phyloP scores from a whole-genome alignment of 2,797 vertebrate genomes.

The Phoeniculus purpureus region DNA sequence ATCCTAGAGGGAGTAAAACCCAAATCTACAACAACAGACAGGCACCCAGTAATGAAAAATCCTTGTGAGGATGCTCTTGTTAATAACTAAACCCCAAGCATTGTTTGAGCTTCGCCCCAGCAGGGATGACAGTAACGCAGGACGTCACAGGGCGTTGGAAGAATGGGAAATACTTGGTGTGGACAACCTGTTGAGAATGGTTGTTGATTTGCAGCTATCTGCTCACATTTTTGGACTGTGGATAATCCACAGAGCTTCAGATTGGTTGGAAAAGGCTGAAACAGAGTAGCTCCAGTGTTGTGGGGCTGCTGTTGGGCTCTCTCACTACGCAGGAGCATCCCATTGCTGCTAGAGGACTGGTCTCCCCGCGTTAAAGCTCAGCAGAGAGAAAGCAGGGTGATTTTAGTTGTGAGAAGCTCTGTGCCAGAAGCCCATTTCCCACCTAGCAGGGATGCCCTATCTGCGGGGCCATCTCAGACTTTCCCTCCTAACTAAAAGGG shows the following conservation, averaged over 20 bases:
- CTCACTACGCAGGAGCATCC: not conserved
- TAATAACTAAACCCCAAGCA: constrained; percentile 11
- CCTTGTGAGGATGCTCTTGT: constrained; percentile 42
- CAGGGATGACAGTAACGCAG: not conserved
- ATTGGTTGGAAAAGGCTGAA: not conserved
- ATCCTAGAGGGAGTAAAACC: constrained; percentile 58
- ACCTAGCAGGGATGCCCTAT: constrained; percentile 15
- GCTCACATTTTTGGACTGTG: not conserved
- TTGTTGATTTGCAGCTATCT: not conserved
- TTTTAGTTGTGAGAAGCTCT: not conserved
- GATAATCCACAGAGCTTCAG: not conserved
- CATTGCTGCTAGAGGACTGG: fast-evolving
- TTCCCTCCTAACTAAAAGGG: constrained; percentile 6
- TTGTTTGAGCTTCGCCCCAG: constrained; percentile 9
- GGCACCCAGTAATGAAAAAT: constrained; percentile 58
- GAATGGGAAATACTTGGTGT: not conserved
- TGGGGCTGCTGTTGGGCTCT: not conserved
- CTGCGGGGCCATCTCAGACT: constrained; percentile 30
- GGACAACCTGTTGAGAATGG: not conserved
- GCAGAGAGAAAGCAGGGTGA: constrained; percentile 34
- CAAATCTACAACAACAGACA: constrained; percentile 69
- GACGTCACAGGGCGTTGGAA: not conserved
- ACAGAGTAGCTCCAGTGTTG: not conserved
- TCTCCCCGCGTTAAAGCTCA: not conserved
- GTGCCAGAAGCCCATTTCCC: not conserved